Base-by-base conservation (phyloP, 2,888 invertebrate species). In the Hirtodrosophila histrioides region DNA sequence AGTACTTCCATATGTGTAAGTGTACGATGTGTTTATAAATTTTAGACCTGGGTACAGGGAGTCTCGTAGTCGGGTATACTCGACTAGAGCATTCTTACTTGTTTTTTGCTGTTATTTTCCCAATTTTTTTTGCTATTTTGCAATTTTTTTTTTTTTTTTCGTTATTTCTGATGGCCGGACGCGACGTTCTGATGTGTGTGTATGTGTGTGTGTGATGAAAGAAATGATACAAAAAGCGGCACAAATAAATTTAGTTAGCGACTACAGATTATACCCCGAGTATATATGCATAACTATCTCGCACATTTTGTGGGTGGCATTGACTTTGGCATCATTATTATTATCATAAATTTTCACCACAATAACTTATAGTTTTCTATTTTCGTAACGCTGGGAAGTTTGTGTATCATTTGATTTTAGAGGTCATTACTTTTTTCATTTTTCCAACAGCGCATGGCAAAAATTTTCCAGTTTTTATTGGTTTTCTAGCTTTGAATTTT, bases 221-320 rank as follows among this genome's bases (percentile, higher is more conserved):
- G 76, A 82, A 79, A 75, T 83, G 69, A 82, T 88, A 69, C 67
- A 78, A 75, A 62, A 81, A 61, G 67, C 74, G 39, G 65, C 69
- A 78, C 57, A 77, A 73, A 83, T 69, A 69, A 66, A 78, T 78
- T 66, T 58, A 85, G 71, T 78, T 78, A 67, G 67, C 61, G 67
- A 54, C 67, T 70, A 69, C 45, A 61, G 61, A 68, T 58, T 57
- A 45, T 60, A 57, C 51, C 46, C 46, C 57, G 39, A 51, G 54
- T 72, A 37, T 48, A 12, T 29, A 58, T 58, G 62, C 45, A 57
- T 62, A 60, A 58, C 50, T 51, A 66, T 58, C 54, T 65, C 37
- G 37, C 57, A 50, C 35, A 49, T 66, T 55, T 55, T 54, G 65
- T 63, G 76, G 81, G 58, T 73, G 58, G 57, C 58, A 72, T 68